These are phyloP conservation scores for Halcyon smyrnensis DNA, from an alignment of 2,797 vertebrate species.

Conservation along the genomic window DNA sequence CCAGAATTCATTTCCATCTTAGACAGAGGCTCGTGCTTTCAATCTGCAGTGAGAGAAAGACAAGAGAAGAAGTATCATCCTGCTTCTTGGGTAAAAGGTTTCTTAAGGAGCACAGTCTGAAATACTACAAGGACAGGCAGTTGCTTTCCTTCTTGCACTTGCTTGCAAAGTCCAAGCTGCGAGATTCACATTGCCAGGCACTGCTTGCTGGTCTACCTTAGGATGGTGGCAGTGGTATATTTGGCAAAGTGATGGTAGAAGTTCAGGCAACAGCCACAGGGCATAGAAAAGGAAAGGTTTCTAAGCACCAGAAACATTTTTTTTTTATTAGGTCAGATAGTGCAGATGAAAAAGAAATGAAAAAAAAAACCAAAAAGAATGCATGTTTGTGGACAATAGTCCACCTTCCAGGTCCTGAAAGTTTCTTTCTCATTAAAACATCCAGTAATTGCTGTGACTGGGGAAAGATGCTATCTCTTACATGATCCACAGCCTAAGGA, in stretches of 20 bases:
- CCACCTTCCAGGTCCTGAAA: neutral
- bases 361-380: accelerated
- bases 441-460: neutral
- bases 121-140: neutral
- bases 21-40: neutral
- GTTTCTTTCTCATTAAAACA: constrained; percentile 9
- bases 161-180: neutral
- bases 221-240: neutral
- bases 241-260: neutral
- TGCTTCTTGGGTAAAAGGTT: neutral
- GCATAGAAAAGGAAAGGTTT: neutral
- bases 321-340: neutral
- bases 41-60: neutral
- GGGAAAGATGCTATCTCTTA: neutral
- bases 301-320: neutral
- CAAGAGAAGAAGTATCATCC: neutral
- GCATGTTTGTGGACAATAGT: neutral
- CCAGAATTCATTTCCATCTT: neutral
- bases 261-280: neutral
- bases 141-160: neutral
- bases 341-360: neutral
- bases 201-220: neutral
- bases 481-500: neutral
- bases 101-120: neutral
- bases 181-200: neutral